A percentile compares a stretch with the other conserved stretches of the same genome.
phyloP scores from a whole-genome alignment of 2,113 vertebrate genomes.

The Alectura lathami region DNA sequence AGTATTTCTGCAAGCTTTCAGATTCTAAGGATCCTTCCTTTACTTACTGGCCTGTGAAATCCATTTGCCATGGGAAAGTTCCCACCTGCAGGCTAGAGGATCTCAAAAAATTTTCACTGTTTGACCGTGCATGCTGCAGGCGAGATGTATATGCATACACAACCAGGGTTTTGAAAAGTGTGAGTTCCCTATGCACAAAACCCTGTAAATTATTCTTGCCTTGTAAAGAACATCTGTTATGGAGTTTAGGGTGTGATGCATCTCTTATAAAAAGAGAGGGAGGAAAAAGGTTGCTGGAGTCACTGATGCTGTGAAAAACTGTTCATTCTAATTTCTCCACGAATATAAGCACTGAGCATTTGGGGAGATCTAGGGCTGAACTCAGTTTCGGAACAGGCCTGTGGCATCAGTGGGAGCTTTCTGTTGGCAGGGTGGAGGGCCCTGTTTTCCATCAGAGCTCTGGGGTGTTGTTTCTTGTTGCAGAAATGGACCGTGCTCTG shows the following conservation, averaged over 20 bases:
- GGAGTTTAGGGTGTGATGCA: slow-evolving; percentile 22
- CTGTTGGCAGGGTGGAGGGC: neutral
- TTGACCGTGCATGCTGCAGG: neutral
- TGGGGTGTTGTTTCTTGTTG: neutral
- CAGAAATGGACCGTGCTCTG: neutral
- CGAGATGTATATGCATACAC: neutral
- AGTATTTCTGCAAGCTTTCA: neutral
- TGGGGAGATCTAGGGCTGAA: neutral
- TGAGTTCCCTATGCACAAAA: neutral
- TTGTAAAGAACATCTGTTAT: slow-evolving; percentile 45
- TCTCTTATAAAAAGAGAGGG: neutral
- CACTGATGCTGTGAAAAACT: neutral
- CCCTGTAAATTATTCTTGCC: neutral
- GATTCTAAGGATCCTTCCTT: neutral
- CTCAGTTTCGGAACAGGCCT: neutral
- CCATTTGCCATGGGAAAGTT: neutral
- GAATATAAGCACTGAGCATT: neutral
- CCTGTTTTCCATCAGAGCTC: neutral
- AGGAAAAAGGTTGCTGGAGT: neutral
- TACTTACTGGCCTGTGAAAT: neutral
- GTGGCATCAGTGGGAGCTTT: neutral
- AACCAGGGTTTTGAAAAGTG: neutral
- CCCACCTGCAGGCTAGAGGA: neutral
- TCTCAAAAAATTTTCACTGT: neutral
- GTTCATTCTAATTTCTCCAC: neutral